A percentile compares a stretch with the other conserved stretches of the same genome.
Conservation (phyloP, 2,888 invertebrate genomes). For the Eupithecia tripunctaria region DNA sequence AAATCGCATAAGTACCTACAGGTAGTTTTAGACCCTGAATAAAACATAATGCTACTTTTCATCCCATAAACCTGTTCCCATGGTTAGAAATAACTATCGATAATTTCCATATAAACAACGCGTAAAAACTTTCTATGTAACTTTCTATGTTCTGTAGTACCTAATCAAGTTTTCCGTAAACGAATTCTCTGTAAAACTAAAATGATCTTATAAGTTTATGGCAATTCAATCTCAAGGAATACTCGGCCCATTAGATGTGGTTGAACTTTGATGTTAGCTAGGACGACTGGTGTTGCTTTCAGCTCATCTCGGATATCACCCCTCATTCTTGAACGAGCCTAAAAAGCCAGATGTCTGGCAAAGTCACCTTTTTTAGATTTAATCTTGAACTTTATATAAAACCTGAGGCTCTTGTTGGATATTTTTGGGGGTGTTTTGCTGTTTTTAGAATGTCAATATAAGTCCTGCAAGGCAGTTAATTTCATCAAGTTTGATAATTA, state of each 20-base stretch:
- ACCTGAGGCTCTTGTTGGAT: not conserved
- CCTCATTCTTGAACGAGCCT: constrained; percentile 20
- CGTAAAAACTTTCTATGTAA: too few species aligned
- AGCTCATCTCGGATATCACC: constrained; percentile 35
- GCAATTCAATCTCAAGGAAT: constrained; percentile 25
- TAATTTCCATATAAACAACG: not conserved
- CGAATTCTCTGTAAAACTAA: not conserved
- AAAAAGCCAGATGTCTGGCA: constrained; percentile 20
- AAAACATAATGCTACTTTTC: too few species aligned
- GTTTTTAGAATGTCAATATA: not conserved
- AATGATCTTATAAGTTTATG: not conserved
- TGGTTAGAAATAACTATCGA: not conserved
- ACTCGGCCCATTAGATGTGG: constrained; percentile 29
- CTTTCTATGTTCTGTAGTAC: not conserved
- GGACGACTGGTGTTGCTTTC: constrained; percentile 30
- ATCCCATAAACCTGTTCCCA: too few species aligned
- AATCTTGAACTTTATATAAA: not conserved
- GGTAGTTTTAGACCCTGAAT: too few species aligned
- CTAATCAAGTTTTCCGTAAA: not conserved
- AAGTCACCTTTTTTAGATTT: constrained; percentile 4
- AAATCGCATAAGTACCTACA: too few species aligned
- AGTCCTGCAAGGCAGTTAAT: not conserved
- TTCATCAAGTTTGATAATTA: not conserved
- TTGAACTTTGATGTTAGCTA: constrained; percentile 42
- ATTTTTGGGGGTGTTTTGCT: not conserved